A percentile compares a stretch with the other conserved stretches of the same genome.
Conservation (phyloP, 92 coral and sea anemone genomes). For the Porites lobata region DNA sequence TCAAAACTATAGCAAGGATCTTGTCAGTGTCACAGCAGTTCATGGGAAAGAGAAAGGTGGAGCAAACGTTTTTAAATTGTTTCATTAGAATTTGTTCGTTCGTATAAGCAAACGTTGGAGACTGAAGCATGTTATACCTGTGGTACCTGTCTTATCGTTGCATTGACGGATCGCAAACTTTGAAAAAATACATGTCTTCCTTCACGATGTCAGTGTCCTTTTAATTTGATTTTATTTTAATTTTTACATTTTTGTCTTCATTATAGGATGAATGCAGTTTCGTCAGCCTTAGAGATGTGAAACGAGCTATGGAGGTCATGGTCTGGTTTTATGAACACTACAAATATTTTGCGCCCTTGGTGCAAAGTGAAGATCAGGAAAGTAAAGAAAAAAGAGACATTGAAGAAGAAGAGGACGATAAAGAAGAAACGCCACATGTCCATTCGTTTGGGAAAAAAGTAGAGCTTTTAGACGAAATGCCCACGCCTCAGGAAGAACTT, state of each 20-base stretch:
- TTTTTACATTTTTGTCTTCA: background rate
- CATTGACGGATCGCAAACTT: background rate
- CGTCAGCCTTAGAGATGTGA: constrained; percentile 91
- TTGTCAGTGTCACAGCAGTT: constrained; percentile 83
- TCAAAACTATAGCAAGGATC: constrained; percentile 72
- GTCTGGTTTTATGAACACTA: constrained; percentile 81
- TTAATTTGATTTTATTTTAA: too few species aligned
- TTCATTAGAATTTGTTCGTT: too few species aligned
- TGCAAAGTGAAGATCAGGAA: constrained; percentile 11
- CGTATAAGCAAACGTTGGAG: background rate
- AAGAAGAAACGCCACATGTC: background rate
- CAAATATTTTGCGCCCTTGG: constrained; percentile 50
- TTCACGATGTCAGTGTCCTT: background rate
- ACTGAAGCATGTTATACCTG: background rate
- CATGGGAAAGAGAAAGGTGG: constrained; percentile 84
- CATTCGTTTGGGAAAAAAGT: background rate
- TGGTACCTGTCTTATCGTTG: background rate
- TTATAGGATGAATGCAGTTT: constrained; percentile 90
- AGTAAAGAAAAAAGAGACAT: constrained; percentile 31
- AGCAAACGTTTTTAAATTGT: background rate
- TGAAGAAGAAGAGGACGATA: background rate
- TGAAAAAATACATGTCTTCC: too few species aligned
- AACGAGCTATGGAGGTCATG: constrained; percentile 89
- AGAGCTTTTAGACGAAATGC: background rate
- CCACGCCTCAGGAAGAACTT: background rate